These are phyloP conservation scores for Kryptolebias marmoratus DNA, from an alignment of 2,113 vertebrate genomes.

Conservation along the genomic window DNA sequence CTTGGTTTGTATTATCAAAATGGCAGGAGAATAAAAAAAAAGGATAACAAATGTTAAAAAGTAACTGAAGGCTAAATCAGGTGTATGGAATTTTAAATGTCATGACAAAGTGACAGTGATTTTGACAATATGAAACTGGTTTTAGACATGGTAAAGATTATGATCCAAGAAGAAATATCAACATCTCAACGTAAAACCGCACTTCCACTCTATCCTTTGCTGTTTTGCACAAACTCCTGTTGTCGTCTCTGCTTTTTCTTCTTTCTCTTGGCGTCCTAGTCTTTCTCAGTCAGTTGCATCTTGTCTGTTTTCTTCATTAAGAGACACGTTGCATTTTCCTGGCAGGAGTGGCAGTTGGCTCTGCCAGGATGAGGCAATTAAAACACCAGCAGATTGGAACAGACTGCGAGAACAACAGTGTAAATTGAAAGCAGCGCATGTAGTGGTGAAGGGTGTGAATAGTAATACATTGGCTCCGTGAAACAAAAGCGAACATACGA, in stretches of 20 bases:
- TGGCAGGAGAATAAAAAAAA: not conserved
- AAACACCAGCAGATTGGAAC: conserved; percentile 80
- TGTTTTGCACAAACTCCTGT: not conserved
- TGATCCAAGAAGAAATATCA: not conserved
- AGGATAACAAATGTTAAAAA: not conserved
- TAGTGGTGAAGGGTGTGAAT: conserved; percentile 63
- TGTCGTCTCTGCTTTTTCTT: conserved; percentile 19
- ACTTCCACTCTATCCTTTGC: not conserved
- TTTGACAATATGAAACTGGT: no score
- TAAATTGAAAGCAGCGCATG: conserved; percentile 73
- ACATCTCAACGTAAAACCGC: not conserved
- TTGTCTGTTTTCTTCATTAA: conserved; percentile 75
- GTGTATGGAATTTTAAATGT: no score
- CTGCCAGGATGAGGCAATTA: conserved; percentile 76
- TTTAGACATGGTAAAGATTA: no score
- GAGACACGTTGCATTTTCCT: conserved; percentile 69
- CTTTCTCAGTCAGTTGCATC: conserved; percentile 60
- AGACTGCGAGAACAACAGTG: conserved; percentile 76
- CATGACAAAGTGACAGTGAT: no score
- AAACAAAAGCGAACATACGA: conserved; percentile 57
- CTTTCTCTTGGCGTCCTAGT: conserved; percentile 26
- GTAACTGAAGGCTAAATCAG: no score
- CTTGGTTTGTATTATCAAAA: not conserved
- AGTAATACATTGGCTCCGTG: conserved; percentile 68
- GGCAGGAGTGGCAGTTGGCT: conserved; percentile 70